phyloP scores from a whole-genome alignment of 1,140 invertebrate genomes.

The Venustaconcha ellipsiformis region DNA sequence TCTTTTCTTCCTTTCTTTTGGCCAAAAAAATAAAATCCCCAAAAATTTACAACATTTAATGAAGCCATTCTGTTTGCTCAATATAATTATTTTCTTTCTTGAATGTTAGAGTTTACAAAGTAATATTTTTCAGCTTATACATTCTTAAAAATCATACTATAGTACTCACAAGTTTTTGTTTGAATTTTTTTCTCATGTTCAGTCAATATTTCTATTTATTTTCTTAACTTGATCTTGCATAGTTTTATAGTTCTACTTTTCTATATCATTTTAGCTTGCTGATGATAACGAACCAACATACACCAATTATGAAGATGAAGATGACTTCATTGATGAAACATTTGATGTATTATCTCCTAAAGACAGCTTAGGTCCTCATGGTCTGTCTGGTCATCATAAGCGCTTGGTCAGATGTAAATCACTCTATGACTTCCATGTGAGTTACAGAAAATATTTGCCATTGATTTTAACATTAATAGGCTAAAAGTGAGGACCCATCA shows the following conservation, averaged over 20 bases:
- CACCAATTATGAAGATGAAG: conserved; percentile 61
- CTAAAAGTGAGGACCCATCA: neutral
- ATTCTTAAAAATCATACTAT: too few species aligned
- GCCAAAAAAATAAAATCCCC: too few species aligned
- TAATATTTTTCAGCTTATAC: too few species aligned
- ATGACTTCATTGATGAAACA: conserved; percentile 65
- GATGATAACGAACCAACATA: conserved; percentile 63
- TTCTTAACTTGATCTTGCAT: neutral
- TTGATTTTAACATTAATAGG: neutral
- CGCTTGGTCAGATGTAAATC: conserved; percentile 51
- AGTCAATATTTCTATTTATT: neutral
- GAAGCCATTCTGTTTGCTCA: too few species aligned
- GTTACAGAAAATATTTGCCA: conserved; percentile 1
- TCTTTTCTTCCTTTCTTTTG: too few species aligned
- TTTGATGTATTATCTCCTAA: conserved; percentile 41
- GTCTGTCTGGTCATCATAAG: conserved; percentile 35
- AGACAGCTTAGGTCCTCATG: conserved; percentile 31
- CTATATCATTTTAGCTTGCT: conserved; percentile 46
- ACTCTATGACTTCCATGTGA: conserved; percentile 65
- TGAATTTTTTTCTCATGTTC: too few species aligned
- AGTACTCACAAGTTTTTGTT: too few species aligned
- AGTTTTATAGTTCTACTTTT: neutral
- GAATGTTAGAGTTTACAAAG: too few species aligned
- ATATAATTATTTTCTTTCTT: too few species aligned
- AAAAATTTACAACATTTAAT: too few species aligned